phyloP scores from a whole-genome alignment of 2,797 vertebrate genomes.

The Uromys caudimaculatus region DNA sequence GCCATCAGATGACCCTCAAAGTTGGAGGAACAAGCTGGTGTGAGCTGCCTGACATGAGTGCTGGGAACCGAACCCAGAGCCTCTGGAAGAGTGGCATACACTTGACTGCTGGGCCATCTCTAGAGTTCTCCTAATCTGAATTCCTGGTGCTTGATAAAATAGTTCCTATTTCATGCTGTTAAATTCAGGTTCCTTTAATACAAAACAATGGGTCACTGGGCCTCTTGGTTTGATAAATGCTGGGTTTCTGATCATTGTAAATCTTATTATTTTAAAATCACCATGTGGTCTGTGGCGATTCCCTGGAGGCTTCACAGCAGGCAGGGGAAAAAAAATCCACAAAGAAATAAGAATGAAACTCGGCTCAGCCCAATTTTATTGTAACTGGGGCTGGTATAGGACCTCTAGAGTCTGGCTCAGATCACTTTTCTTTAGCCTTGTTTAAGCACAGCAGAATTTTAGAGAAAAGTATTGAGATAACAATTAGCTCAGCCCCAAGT shows the following conservation, averaged over 20 bases:
- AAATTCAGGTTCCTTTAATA: background rate
- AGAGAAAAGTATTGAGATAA: no score
- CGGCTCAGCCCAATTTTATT: no score
- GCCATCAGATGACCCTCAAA: no score
- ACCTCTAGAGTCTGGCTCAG: no score
- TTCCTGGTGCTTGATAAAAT: background rate
- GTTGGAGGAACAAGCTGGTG: background rate
- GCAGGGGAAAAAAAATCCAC: no score
- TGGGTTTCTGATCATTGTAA: background rate
- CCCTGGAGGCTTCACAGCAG: no score
- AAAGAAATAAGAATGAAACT: no score
- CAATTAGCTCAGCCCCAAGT: no score
- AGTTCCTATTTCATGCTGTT: background rate
- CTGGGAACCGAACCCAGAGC: background rate
- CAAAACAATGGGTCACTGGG: background rate
- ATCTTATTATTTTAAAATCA: constrained; percentile 28
- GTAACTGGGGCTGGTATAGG: no score
- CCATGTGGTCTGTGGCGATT: background rate
- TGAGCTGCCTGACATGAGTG: background rate
- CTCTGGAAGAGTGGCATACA: background rate
- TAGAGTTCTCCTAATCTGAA: background rate
- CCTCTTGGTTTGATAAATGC: background rate
- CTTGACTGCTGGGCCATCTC: background rate
- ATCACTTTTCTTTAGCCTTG: no score
- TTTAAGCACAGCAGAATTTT: no score